Evolutionary conservation across 2,113 vertebrate genomes (phyloP).

Genomic region (Maccullochella peelii): DNA sequence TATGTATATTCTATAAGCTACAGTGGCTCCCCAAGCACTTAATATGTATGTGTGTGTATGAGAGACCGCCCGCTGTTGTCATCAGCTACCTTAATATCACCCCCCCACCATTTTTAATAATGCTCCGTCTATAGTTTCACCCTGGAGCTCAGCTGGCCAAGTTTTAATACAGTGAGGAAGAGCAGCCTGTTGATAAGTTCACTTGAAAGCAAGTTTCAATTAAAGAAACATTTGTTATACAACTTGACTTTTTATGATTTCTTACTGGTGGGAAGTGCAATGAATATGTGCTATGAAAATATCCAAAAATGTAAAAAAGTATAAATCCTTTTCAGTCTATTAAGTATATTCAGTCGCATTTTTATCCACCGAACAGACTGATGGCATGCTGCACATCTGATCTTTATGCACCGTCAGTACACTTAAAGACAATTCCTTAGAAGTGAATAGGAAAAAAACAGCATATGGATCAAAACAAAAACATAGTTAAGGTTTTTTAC

Average conservation of each 20-base stretch:
- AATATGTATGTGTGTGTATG: slow-evolving; percentile 21
- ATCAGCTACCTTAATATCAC: slow-evolving; percentile 57
- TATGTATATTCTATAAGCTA: slow-evolving; percentile 48
- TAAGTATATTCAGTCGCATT: background rate
- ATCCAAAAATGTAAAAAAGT: background rate
- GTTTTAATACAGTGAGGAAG: slow-evolving; percentile 42
- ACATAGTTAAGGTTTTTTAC: too few species aligned
- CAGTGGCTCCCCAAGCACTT: slow-evolving; percentile 31
- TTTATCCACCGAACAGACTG: background rate
- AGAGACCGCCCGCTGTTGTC: slow-evolving; percentile 48
- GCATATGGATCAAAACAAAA: background rate
- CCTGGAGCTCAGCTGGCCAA: slow-evolving; percentile 44
- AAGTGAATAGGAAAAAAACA: background rate
- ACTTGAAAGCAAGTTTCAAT: slow-evolving; percentile 37
- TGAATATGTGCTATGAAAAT: background rate
- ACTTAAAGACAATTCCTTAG: background rate
- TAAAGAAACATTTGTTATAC: slow-evolving; percentile 24
- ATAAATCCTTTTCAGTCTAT: background rate
- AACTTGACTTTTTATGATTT: slow-evolving; percentile 3
- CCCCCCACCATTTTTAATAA: slow-evolving; percentile 55
- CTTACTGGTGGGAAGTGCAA: background rate
- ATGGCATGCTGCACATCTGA: background rate
- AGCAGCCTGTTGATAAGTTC: slow-evolving; percentile 52
- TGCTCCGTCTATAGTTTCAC: slow-evolving; percentile 41
- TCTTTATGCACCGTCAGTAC: background rate